Percentiles rank a stretch among this genome's conserved stretches.
Conservation (phyloP, 2,113 vertebrate genomes). For the Bolborhynchus lineola region DNA sequence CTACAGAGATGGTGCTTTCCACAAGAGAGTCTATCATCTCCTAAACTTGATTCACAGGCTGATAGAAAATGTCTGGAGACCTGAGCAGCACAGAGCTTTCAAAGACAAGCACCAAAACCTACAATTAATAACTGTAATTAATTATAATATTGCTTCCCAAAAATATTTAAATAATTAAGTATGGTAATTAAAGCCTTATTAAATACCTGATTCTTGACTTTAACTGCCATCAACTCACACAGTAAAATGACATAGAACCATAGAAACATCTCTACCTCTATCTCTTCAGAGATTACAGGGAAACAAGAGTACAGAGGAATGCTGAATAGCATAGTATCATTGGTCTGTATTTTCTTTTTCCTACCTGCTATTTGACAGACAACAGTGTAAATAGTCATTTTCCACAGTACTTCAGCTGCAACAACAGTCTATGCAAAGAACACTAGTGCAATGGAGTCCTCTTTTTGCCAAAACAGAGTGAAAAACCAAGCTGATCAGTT, state of each 20-base stretch:
- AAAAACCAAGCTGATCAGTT: not conserved
- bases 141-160: not conserved
- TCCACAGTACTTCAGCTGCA: not conserved
- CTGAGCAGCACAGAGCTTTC: not conserved
- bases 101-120: not conserved
- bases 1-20: not conserved
- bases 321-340: not conserved
- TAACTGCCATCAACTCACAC: not conserved
- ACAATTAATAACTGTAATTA: conserved; percentile 1
- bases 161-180: not conserved
- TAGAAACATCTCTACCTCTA: not conserved
- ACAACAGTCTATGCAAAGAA: not conserved
- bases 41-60: not conserved
- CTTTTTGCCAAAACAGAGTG: not conserved
- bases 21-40: not conserved
- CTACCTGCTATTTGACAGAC: not conserved
- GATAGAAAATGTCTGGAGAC: not conserved
- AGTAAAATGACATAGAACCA: not conserved
- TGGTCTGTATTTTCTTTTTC: not conserved
- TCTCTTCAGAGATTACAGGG: not conserved
- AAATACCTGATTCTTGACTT: not conserved
- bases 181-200: not conserved
- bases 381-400: not conserved
- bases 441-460: not conserved
- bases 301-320: not conserved